These are phyloP conservation scores for Sminthurides aquaticus DNA, from an alignment of 2,888 invertebrate genomes.

Conservation along the genomic window DNA sequence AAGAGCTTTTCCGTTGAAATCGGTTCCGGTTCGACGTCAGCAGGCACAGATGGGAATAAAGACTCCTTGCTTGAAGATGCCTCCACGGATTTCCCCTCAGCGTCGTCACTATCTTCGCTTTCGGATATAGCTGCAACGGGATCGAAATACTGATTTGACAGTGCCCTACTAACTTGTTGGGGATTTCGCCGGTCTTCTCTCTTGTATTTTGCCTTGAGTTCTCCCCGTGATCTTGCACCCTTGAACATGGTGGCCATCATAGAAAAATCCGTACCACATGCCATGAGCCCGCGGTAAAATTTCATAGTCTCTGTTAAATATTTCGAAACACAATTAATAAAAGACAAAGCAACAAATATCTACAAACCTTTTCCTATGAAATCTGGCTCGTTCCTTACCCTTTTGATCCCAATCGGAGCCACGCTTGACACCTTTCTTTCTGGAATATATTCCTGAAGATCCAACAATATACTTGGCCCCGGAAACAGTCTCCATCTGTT, in stretches of 20 bases:
- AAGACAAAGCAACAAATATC: not conserved
- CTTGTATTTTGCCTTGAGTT: slow-evolving; percentile 86
- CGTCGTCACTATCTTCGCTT: slow-evolving; percentile 16
- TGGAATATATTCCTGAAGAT: slow-evolving; percentile 46
- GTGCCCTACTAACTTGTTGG: slow-evolving; percentile 65
- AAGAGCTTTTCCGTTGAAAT: not conserved
- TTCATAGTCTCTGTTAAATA: slow-evolving; percentile 64
- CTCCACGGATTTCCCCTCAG: slow-evolving; percentile 4
- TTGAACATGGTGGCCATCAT: slow-evolving; percentile 77
- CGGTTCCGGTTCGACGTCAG: not conserved
- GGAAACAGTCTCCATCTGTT: slow-evolving; percentile 58
- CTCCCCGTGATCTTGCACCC: slow-evolving; percentile 66
- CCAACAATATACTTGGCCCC: slow-evolving; percentile 55
- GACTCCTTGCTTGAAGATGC: not conserved
- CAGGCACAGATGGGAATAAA: not conserved
- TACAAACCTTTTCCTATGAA: too few relatives aligned
- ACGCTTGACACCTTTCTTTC: slow-evolving; percentile 57
- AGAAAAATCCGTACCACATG: slow-evolving; percentile 86
- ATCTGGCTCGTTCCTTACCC: slow-evolving; percentile 44
- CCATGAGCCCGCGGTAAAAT: slow-evolving; percentile 82
- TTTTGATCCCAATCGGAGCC: slow-evolving; percentile 65
- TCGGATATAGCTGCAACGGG: slow-evolving; percentile 31
- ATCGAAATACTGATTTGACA: slow-evolving; percentile 46
- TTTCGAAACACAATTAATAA: not conserved
- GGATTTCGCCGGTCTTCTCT: slow-evolving; percentile 75